Evolutionary conservation across 2,888 invertebrate species (phyloP).

Genomic region (Notodonta dromedarius): DNA sequence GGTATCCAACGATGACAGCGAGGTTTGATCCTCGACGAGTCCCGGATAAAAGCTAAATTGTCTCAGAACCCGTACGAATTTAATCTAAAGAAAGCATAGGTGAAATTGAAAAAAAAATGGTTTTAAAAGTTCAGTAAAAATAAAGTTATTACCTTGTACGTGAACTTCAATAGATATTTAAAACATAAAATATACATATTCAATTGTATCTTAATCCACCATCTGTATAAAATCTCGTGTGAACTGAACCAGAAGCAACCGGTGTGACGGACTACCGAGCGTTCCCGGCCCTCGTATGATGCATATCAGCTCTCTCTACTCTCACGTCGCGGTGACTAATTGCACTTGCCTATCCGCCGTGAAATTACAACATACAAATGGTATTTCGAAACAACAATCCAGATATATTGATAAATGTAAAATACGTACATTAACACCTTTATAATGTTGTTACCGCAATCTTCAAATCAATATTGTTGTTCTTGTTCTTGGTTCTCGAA

Average conservation of each 20-base stretch:
- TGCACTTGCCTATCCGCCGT: slow-evolving; percentile 66
- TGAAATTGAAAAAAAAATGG: no score
- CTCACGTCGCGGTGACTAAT: slow-evolving; percentile 74
- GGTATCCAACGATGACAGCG: no score
- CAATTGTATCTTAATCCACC: slow-evolving; percentile 2
- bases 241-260: slow-evolving; percentile 40
- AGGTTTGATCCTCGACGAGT: no score
- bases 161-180: slow-evolving; percentile 18
- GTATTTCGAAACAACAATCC: slow-evolving; percentile 63
- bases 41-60: no score
- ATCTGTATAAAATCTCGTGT: slow-evolving; percentile 32
- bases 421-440: background rate
- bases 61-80: no score
- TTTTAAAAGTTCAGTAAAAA: background rate
- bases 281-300: slow-evolving; percentile 45
- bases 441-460: background rate
- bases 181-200: background rate
- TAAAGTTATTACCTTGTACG: slow-evolving; percentile 16
- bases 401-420: slow-evolving; percentile 44
- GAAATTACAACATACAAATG: slow-evolving; percentile 74
- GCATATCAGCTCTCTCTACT: slow-evolving; percentile 55
- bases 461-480: no score
- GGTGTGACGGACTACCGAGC: slow-evolving; percentile 47
- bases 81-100: no score
- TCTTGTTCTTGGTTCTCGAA: no score